A percentile compares a stretch with the other conserved stretches of the same genome.
Conservation (phyloP, 2,113 vertebrate species). For the Apodemus speciosus region DNA sequence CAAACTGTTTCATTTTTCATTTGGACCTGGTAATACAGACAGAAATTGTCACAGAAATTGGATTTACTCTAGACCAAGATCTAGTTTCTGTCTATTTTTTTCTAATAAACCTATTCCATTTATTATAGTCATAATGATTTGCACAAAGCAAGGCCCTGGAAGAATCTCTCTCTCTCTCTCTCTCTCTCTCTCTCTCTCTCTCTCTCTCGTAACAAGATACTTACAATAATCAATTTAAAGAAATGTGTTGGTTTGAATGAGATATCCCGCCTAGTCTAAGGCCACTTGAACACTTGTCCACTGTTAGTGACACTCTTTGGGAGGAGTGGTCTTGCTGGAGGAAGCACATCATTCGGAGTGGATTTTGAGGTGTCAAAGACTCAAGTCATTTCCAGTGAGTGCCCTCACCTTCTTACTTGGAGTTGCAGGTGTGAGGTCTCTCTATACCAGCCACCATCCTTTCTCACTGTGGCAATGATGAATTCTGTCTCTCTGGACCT, state of each 20-base stretch:
- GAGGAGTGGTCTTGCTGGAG: neutral
- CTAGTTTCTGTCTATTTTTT: conserved; percentile 15
- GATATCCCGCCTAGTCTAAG: neutral
- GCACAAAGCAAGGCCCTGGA: neutral
- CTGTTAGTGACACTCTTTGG: neutral
- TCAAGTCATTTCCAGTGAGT: neutral
- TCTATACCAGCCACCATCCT: neutral
- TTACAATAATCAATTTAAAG: neutral
- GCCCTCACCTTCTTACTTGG: neutral
- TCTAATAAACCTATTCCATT: conserved; percentile 27
- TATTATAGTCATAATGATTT: neutral
- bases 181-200: neutral
- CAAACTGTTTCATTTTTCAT: neutral
- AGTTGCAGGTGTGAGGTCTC: neutral
- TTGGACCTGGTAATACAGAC: conserved; percentile 40
- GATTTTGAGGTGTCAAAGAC: neutral
- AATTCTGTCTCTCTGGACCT: neutral
- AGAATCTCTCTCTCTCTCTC: neutral
- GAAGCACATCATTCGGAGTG: neutral
- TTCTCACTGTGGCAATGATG: neutral
- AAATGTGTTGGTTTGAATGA: neutral
- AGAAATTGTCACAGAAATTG: conserved; percentile 54
- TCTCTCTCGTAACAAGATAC: neutral
- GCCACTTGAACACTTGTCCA: neutral
- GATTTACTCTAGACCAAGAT: conserved; percentile 53